phyloP scores from a whole-genome alignment of 2,888 invertebrate genomes.

The Drosophila cyrtoloma region DNA sequence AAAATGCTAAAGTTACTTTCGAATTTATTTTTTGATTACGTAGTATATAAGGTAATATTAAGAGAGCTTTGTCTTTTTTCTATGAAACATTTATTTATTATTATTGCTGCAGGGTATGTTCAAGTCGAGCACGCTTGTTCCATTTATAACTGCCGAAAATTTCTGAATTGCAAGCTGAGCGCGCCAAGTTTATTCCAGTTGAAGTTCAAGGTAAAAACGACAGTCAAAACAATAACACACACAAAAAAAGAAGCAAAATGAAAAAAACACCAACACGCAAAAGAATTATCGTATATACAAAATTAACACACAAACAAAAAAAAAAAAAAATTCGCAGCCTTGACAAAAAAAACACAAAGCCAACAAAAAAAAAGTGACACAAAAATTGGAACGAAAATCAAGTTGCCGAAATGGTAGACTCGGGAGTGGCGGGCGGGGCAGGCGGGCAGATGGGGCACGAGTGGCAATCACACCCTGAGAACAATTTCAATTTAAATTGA shows the following conservation, averaged over 20 bases:
- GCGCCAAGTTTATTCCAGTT: slow-evolving; percentile 76
- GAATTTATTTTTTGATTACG: neutral
- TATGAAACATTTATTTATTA: too few relatives aligned
- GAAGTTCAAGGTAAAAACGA: slow-evolving; percentile 75
- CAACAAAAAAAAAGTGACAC: slow-evolving; percentile 28
- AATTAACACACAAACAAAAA: slow-evolving; percentile 62
- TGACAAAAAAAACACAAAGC: slow-evolving; percentile 53
- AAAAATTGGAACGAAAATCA: slow-evolving; percentile 32
- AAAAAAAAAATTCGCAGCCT: slow-evolving; percentile 52
- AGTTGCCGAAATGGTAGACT: neutral
- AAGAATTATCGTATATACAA: slow-evolving; percentile 63
- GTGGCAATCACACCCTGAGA: slow-evolving; percentile 22
- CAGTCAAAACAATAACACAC: slow-evolving; percentile 52
- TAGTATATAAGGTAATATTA: rapidly evolving
- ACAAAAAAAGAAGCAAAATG: slow-evolving; percentile 14
- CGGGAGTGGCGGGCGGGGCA: neutral
- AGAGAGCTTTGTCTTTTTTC: neutral
- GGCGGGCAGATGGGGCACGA: slow-evolving; percentile 1
- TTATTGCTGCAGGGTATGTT: slow-evolving; percentile 33
- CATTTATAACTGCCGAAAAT: slow-evolving; percentile 25
- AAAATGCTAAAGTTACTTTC: neutral
- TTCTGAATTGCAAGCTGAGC: slow-evolving; percentile 48
- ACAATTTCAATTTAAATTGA: slow-evolving; percentile 64
- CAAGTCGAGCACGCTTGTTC: neutral
- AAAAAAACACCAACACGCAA: slow-evolving; percentile 47